Evolutionary conservation across 2,888 invertebrate genomes (phyloP).

Genomic region (Biston stratarius): DNA sequence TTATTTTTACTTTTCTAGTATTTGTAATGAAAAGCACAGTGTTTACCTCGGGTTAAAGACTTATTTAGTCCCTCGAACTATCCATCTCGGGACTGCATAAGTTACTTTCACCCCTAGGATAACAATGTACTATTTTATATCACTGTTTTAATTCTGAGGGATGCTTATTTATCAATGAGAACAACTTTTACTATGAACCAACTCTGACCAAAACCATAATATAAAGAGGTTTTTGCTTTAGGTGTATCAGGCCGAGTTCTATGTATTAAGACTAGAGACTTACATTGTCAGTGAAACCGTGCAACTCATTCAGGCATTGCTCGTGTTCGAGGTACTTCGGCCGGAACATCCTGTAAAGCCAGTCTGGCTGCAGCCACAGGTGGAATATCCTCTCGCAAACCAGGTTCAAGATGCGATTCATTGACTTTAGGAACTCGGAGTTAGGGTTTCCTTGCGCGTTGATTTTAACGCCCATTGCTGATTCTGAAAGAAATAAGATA

Average conservation of each 20-base stretch:
- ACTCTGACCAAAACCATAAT: not conserved
- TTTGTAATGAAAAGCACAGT: too few relatives aligned
- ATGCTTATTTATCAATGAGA: too few relatives aligned
- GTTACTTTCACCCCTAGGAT: too few relatives aligned
- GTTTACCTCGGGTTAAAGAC: too few relatives aligned
- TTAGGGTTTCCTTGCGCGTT: conserved; percentile 69
- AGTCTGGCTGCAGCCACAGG: conserved; percentile 80
- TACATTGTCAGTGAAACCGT: conserved; percentile 85
- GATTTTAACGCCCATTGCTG: conserved; percentile 74
- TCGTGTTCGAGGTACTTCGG: conserved; percentile 82
- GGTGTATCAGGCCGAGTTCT: not conserved
- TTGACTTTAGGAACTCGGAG: conserved; percentile 64
- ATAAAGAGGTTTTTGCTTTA: too few relatives aligned
- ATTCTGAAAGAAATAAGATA: conserved; percentile 57
- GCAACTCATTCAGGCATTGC: conserved; percentile 82
- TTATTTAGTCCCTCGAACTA: too few relatives aligned
- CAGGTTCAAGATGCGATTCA: conserved; percentile 63
- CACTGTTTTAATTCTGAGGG: too few relatives aligned
- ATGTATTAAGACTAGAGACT: conserved; percentile 18
- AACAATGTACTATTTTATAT: too few relatives aligned
- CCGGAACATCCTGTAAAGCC: conserved; percentile 80
- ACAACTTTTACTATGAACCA: too few relatives aligned
- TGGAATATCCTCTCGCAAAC: conserved; percentile 75
- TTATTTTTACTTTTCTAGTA: too few relatives aligned
- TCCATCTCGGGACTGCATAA: too few relatives aligned